Evolutionary conservation across 2,888 invertebrate genomes (phyloP).

Genomic region (Alitta virens): DNA sequence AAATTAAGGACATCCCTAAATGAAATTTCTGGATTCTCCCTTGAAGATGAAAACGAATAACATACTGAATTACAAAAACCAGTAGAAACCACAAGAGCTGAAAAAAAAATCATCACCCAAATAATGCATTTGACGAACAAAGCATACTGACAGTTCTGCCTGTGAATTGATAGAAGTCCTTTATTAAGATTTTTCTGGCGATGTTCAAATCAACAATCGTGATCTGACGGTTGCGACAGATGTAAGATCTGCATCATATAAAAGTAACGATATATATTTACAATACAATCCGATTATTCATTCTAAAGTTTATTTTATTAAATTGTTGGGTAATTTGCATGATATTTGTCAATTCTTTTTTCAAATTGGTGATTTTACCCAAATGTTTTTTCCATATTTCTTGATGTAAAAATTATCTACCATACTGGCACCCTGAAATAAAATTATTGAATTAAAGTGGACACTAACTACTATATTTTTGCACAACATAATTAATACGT

Average conservation of each 20-base stretch:
- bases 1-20: too few species aligned
- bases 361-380: background rate
- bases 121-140: background rate
- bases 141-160: background rate
- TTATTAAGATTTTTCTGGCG: background rate
- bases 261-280: background rate
- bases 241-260: background rate
- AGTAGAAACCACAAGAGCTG: too few species aligned
- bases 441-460: too few species aligned
- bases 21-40: too few species aligned
- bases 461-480: too few species aligned
- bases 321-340: background rate
- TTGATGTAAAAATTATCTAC: too few species aligned
- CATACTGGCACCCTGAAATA: too few species aligned
- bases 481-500: too few species aligned
- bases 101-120: too few species aligned
- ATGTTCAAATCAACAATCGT: background rate
- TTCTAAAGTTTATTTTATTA: background rate
- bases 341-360: background rate
- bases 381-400: too few species aligned
- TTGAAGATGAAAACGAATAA: too few species aligned
- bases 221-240: background rate
- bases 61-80: too few species aligned
- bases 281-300: background rate
- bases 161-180: background rate